A percentile compares a stretch with the other conserved stretches of the same genome.
Conservation (phyloP, 37 sponge, comb jelly and placozoan species). For the Trichoplax adhaerens region DNA sequence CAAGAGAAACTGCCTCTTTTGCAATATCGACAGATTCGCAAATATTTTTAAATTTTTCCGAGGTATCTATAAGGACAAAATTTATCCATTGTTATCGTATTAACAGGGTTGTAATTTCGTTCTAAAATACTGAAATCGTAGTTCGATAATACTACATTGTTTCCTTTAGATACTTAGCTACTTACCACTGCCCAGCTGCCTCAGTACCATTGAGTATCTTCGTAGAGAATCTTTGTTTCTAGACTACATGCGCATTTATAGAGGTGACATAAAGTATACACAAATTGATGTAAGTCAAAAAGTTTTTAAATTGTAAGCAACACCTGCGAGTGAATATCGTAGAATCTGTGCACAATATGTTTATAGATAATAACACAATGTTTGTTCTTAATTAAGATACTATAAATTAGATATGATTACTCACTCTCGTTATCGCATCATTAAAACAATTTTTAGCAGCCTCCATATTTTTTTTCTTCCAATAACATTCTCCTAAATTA, state of each 20-base stretch:
- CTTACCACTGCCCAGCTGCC: slow-evolving; percentile 42
- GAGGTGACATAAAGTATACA: too few species aligned
- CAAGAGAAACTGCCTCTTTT: slow-evolving; percentile 53
- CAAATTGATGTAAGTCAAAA: not conserved
- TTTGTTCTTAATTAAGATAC: not conserved
- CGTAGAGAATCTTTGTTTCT: slow-evolving; percentile 44
- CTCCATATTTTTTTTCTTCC: slow-evolving; percentile 48
- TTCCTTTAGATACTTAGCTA: not conserved
- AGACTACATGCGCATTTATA: slow-evolving; percentile 6
- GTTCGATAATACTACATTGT: too few species aligned
- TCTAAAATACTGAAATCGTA: too few species aligned
- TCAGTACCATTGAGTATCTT: slow-evolving; percentile 50
- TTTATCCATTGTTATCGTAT: not conserved
- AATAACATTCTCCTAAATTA: slow-evolving; percentile 58
- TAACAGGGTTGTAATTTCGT: not conserved
- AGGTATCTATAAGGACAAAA: slow-evolving; percentile 11
- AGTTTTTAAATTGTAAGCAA: not conserved
- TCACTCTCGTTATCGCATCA: slow-evolving; percentile 42
- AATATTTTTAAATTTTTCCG: slow-evolving; percentile 21
- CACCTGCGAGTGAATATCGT: not conserved
- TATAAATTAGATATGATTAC: not conserved
- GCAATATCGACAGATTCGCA: slow-evolving; percentile 49
- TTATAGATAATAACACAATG: not conserved
- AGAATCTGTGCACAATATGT: not conserved
- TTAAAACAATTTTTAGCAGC: slow-evolving; percentile 62